Percentiles rank a stretch among this genome's conserved stretches.
Conservation (phyloP, 2,113 vertebrate species). For the Vicugna pacos region DNA sequence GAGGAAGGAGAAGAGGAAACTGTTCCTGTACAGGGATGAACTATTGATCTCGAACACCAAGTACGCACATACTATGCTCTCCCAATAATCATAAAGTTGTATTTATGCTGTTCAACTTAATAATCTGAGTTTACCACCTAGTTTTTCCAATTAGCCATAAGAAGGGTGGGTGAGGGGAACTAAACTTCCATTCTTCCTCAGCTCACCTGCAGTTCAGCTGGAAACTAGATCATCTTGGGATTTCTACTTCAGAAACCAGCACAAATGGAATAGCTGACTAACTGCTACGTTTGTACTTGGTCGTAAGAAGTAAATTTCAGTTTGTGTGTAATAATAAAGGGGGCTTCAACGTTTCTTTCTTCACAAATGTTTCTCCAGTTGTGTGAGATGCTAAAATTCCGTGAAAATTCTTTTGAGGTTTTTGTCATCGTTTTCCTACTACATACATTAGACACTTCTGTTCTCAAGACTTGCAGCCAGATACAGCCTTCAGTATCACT, state of each 20-base stretch:
- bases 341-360: background rate
- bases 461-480: background rate
- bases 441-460: background rate
- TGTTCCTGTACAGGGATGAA: too few relatives aligned
- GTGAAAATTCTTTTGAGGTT: background rate
- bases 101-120: background rate
- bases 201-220: background rate
- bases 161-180: background rate
- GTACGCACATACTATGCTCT: too few relatives aligned
- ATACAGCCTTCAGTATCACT: background rate
- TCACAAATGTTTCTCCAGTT: background rate
- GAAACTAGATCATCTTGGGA: background rate
- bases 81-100: too few relatives aligned
- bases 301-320: background rate
- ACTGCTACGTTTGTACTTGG: background rate
- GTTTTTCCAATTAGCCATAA: background rate
- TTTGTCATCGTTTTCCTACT: background rate
- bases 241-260: background rate
- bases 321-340: background rate
- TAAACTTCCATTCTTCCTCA: background rate
- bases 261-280: background rate
- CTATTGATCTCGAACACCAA: too few relatives aligned
- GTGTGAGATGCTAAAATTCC: background rate
- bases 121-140: background rate
- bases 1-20: too few relatives aligned